A percentile compares a stretch with the other conserved stretches of the same genome.
Conservation (phyloP, 2,797 vertebrate species). For the Pangasius sanitwongsei region DNA sequence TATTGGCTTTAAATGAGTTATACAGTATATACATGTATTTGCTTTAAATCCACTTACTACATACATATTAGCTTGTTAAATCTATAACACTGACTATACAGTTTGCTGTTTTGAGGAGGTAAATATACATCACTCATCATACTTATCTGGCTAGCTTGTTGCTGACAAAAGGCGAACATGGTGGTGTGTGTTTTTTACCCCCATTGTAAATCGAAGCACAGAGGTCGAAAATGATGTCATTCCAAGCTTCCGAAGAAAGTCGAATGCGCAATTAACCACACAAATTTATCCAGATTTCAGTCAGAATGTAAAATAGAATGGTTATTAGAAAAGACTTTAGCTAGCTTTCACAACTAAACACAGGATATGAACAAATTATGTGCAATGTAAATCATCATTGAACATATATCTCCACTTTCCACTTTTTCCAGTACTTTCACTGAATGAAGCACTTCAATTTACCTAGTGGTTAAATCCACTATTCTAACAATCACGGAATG, state of each 20-base stretch:
- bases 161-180: background rate
- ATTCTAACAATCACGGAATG: background rate
- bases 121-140: background rate
- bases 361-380: background rate
- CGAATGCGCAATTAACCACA: background rate
- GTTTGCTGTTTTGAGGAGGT: background rate
- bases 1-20: background rate
- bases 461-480: background rate
- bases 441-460: background rate
- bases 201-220: background rate
- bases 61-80: no score
- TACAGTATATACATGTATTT: background rate
- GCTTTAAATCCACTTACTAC: background rate
- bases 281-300: background rate
- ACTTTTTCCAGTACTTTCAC: background rate
- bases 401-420: background rate
- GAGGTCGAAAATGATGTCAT: background rate
- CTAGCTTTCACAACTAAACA: background rate
- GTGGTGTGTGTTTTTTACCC: background rate
- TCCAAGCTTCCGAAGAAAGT: background rate
- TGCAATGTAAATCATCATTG: background rate
- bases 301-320: background rate
- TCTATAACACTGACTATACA: background rate
- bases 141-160: background rate
- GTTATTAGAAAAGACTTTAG: background rate